phyloP scores from a whole-genome alignment of 2,797 vertebrate genomes.

The Enteromius viviparus region DNA sequence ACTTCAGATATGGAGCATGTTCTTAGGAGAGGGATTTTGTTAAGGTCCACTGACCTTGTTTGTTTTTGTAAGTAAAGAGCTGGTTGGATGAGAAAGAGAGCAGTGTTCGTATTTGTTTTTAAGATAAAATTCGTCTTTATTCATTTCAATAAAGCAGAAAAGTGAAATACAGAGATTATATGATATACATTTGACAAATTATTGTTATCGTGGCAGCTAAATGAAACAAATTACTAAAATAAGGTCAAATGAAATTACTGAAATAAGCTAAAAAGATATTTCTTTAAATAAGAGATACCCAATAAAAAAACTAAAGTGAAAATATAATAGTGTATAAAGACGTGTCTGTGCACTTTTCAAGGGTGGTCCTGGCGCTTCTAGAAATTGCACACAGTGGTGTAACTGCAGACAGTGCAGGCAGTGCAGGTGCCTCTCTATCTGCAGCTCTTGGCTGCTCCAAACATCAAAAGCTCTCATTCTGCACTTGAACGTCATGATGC shows the following conservation, averaged over 20 bases:
- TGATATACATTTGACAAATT: too few species aligned
- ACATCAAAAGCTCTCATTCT: background rate
- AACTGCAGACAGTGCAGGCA: too few species aligned
- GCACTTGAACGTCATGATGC: background rate
- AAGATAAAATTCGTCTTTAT: background rate
- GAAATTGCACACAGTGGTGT: background rate
- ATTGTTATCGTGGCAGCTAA: background rate
- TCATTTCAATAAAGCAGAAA: background rate
- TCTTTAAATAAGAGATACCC: background rate
- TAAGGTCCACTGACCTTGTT: background rate
- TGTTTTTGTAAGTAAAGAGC: slow-evolving; percentile 7
- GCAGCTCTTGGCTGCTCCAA: background rate
- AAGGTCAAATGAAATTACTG: background rate
- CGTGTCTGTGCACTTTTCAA: background rate
- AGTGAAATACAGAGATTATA: too few species aligned
- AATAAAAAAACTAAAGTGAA: background rate
- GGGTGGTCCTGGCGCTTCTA: background rate
- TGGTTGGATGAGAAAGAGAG: background rate
- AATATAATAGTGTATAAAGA: background rate
- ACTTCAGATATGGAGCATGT: background rate
- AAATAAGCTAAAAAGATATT: background rate
- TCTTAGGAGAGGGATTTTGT: background rate
- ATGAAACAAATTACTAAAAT: background rate
- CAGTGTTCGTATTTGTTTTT: background rate
- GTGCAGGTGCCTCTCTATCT: too few species aligned